Evolutionary conservation across 2,888 invertebrate genomes (phyloP).

Genomic region (Eudasyphora cyanicolor): DNA sequence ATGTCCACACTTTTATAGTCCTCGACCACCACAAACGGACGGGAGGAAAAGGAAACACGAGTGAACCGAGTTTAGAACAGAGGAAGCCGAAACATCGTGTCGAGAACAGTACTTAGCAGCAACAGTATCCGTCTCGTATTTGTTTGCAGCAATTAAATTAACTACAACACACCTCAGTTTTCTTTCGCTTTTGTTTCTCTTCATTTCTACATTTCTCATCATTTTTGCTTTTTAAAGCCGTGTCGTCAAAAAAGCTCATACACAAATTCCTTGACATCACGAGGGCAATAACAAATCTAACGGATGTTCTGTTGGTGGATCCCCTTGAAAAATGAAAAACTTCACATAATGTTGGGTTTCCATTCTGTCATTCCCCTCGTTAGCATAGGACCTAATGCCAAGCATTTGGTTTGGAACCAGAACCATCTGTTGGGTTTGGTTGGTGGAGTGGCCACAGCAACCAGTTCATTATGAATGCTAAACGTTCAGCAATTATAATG

Average conservation of each 20-base stretch:
- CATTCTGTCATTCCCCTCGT: not conserved
- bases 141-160: constrained; percentile 40
- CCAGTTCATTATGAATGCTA: constrained; percentile 61
- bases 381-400: not conserved
- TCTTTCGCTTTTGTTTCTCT: not conserved
- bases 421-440: constrained; percentile 6
- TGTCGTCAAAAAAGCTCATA: not conserved
- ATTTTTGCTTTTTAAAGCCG: constrained; percentile 12
- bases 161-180: constrained; percentile 53
- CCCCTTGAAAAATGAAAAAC: not conserved
- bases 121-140: not conserved
- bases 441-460: not conserved
- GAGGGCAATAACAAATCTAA: constrained; percentile 2
- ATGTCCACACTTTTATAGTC: constrained; percentile 32
- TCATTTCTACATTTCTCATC: too few relatives aligned
- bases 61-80: not conserved
- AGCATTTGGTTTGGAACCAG: not conserved
- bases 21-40: not conserved
- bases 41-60: not conserved
- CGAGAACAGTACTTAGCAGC: not conserved
- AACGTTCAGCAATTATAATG: constrained; percentile 65
- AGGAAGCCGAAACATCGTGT: not conserved
- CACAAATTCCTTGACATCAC: not conserved
- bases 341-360: not conserved
- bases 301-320: not conserved